Base-by-base conservation (phyloP, 1,140 invertebrate genomes). In the Hormaphis cornu region DNA sequence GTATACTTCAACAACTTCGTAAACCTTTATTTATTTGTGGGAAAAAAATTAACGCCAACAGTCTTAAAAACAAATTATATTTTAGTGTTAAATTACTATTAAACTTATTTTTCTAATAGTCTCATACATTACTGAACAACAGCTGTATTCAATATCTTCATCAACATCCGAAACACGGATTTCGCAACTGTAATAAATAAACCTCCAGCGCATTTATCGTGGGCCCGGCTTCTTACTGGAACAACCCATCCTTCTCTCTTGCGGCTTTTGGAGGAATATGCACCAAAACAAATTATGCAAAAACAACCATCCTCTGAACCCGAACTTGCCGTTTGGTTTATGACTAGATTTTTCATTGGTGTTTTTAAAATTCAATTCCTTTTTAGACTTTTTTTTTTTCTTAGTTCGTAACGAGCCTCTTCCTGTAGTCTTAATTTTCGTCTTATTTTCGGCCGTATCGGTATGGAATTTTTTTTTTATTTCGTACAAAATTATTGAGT, bases 341-440 rank as follows among this genome's bases (percentile, higher is more conserved):
- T 33, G 30, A 54, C n/a, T 33, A 53, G 26, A 53, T 20, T 54
- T 44, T 44, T 54, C 18, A 33, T 35, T 20, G 12, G 18, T 56
- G 16, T 52, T 26, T 7, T 28, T 52, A 52, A 52, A 52, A 28
- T 56, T 30, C 12, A 56, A 56, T 56, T 56, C 35, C n/a, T 14
- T 18, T 56, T 56, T 56, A 56, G 30, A 35, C 73, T 74, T 76
- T 35, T 76, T 76, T 73, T 76, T 75, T 75, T 75, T 40, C 70
- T 69, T 71, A 70, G 40, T 22, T 72, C 28, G 24, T 59, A 28
- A 46, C 35, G 52, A 8, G 22, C 63, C 14, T 69, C 33, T 48
- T 37, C 24, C 28, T 56, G 16, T 50, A 50, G 33, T 56, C 33
- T 44, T 9, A 66, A 52, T n/a, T 48, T 69, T 69, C n/a, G n/a